Evolutionary conservation across 2,888 invertebrate species (phyloP).

Genomic region (Cetonia aurata): DNA sequence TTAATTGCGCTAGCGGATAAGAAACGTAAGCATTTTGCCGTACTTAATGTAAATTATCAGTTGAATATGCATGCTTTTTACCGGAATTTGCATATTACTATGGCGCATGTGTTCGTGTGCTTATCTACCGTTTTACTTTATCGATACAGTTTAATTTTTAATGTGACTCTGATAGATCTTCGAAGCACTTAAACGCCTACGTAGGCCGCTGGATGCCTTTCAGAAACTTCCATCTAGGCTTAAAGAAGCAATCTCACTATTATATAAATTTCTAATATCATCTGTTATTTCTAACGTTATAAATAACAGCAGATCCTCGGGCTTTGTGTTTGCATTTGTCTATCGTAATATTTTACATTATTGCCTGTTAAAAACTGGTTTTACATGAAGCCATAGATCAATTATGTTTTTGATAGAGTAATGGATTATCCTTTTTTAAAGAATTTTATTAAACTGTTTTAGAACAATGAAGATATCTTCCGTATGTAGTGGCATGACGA

Average conservation of each 20-base stretch:
- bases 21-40: not conserved
- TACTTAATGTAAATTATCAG: slow-evolving; percentile 10
- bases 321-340: slow-evolving; percentile 12
- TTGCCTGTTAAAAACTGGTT: not conserved
- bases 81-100: slow-evolving; percentile 18
- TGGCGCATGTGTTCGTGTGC: not conserved
- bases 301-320: slow-evolving; percentile 2
- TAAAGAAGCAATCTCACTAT: slow-evolving; percentile 27
- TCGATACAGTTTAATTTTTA: slow-evolving; percentile 8
- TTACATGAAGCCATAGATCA: not conserved
- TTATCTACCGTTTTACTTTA: slow-evolving; percentile 26
- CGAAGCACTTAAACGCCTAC: slow-evolving; percentile 15
- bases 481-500: too few species aligned
- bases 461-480: too few species aligned
- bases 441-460: too few species aligned
- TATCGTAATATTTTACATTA: not conserved
- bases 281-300: slow-evolving; percentile 29
- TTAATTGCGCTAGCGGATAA: slow-evolving; percentile 23
- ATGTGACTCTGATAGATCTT: not conserved
- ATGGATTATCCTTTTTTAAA: too few species aligned
- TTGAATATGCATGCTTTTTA: slow-evolving; percentile 9
- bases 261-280: slow-evolving; percentile 39
- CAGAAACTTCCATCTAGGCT: slow-evolving; percentile 6
- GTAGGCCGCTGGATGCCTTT: slow-evolving; percentile 15
- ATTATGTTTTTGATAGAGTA: too few species aligned